These are phyloP conservation scores for Percina caprodes DNA, from an alignment of 2,113 vertebrate genomes.

Conservation along the genomic window DNA sequence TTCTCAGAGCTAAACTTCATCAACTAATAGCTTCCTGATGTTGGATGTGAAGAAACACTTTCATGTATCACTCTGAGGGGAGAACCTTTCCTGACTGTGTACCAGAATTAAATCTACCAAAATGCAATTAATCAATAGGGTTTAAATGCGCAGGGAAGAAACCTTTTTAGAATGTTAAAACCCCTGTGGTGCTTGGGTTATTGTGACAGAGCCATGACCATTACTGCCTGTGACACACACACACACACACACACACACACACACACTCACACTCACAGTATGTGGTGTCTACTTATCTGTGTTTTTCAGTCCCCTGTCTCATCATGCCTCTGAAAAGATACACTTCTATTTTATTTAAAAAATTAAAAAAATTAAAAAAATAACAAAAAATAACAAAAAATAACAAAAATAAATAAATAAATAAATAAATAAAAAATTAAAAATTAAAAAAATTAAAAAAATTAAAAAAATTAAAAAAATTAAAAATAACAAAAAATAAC, in stretches of 20 bases:
- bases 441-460: no score
- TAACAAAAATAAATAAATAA: no score
- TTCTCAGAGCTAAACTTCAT: not conserved
- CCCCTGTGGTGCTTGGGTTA: not conserved
- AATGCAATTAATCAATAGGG: slow-evolving; percentile 10
- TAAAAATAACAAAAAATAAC: no score
- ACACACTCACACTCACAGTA: not conserved
- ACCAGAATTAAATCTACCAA: not conserved
- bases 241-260: not conserved
- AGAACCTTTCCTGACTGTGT: not conserved
- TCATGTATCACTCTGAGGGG: not conserved
- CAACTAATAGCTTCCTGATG: not conserved
- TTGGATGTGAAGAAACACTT: slow-evolving; percentile 13
- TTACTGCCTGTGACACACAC: not conserved
- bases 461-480: no score
- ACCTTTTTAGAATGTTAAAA: not conserved
- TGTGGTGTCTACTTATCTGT: not conserved
- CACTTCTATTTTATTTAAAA: not conserved
- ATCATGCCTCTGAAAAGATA: not conserved
- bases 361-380: no score
- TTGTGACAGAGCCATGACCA: not conserved
- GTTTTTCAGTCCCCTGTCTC: not conserved
- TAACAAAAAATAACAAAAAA: no score
- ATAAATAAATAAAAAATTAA: no score
- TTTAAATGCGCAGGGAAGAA: not conserved